Evolutionary conservation across 2,888 invertebrate species (phyloP).

Genomic region (Napeogenes inachia): DNA sequence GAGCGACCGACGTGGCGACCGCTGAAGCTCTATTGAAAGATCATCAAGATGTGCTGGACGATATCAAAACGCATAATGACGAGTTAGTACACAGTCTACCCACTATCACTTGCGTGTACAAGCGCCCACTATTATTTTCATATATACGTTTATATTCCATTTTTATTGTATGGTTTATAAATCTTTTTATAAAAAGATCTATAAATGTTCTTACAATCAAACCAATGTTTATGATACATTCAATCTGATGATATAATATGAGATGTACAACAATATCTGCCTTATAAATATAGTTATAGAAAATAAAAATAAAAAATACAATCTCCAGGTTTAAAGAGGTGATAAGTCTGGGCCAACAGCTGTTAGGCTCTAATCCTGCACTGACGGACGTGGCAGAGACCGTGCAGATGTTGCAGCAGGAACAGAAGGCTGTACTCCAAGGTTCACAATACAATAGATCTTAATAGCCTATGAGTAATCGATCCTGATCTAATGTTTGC

Average conservation of each 20-base stretch:
- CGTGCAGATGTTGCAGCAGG: slow-evolving; percentile 83
- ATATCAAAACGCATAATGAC: slow-evolving; percentile 92
- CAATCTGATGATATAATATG: too few relatives aligned
- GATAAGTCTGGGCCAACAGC: slow-evolving; percentile 85
- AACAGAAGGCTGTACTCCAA: slow-evolving; percentile 85
- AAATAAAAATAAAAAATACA: background rate
- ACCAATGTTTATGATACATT: too few relatives aligned
- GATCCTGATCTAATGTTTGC: background rate
- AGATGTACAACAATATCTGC: too few relatives aligned
- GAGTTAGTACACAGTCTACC: slow-evolving; percentile 79
- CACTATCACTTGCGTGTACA: background rate
- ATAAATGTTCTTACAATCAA: too few relatives aligned
- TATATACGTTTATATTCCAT: too few relatives aligned
- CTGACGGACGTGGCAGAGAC: slow-evolving; percentile 86
- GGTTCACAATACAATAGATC: slow-evolving; percentile 50
- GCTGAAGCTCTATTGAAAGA: slow-evolving; percentile 93
- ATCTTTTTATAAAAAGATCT: too few relatives aligned
- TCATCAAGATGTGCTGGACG: slow-evolving; percentile 93
- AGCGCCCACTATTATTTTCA: too few relatives aligned
- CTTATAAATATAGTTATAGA: too few relatives aligned
- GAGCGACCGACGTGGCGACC: slow-evolving; percentile 92
- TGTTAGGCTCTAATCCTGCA: slow-evolving; percentile 84
- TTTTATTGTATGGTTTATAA: too few relatives aligned
- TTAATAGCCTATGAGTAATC: too few relatives aligned
- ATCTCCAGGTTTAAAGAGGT: slow-evolving; percentile 84